Base-by-base conservation (phyloP, 2,888 invertebrate species). In the Parelbella ahira region DNA sequence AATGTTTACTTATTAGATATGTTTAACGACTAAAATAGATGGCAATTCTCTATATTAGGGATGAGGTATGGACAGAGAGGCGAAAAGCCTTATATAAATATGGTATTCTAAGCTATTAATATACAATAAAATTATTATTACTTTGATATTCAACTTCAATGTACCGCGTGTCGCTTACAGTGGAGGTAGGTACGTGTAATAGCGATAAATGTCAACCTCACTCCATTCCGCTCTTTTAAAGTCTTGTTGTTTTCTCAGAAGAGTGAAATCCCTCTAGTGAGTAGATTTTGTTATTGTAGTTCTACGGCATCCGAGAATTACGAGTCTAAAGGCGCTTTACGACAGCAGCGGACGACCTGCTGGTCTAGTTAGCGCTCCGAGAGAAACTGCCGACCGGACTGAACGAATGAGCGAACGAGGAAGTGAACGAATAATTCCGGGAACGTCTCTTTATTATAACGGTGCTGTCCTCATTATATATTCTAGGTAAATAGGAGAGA, bases 281-380 rank as follows among this genome's bases (percentile, higher is more conserved):
- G 15, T 8, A 9, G n/a, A 36, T 25, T 27, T 19, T 18, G 18
- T 27, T 24, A 18, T 23, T 25, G 25, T 11, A 36, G 36, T 36
- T 36, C 25, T 36, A 36, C n/a, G 36, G 36, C 36, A 36, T 36
- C 36, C 11, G 25, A 19, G 36, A 36, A 25, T 36, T 25, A 25
- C 25, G 36, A 36, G 18, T 21, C 34, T 25, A n/a, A 36, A 18
- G n/a, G n/a, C 25, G 8, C 23, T 36, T 37, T 19, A 37, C 20
- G 37, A 37, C 12, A 6, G 11, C 27, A 15, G 2, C 19, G 25
- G 25, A 18, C 15, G 25, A 37, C 37, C 27, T 12, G 36, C 25
- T 34, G 33, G 21, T 8, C 33, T 34, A 34, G 23, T 34, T 34
- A 9, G 23, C 13, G 33, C 23, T 34, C 23, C 21, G 23, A 34